phyloP scores from a whole-genome alignment of 2,888 invertebrate species.

The Acleris holmiana region DNA sequence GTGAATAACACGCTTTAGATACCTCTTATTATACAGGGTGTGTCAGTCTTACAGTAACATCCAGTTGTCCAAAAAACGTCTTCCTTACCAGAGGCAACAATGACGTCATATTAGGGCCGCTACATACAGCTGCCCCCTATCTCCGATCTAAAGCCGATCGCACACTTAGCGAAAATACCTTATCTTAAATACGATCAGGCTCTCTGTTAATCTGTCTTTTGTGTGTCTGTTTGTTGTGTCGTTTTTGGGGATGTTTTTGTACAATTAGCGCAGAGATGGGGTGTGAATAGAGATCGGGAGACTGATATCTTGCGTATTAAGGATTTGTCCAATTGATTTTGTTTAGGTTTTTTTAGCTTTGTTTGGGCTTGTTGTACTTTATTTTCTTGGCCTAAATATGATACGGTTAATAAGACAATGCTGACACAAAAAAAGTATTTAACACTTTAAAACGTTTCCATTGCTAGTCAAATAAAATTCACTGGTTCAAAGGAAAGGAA shows the following conservation, averaged over 20 bases:
- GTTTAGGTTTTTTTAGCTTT: constrained; percentile 41
- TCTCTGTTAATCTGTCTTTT: constrained; percentile 80
- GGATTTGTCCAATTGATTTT: constrained; percentile 59
- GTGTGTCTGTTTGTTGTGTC: constrained; percentile 73
- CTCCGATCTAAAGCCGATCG: constrained; percentile 74
- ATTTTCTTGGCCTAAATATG: constrained; percentile 16
- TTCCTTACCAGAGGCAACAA: constrained; percentile 47
- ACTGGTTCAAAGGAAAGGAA: too few relatives aligned
- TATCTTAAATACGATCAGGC: constrained; percentile 82
- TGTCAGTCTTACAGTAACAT: not conserved
- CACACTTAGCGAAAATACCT: constrained; percentile 80
- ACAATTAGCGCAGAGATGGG: constrained; percentile 75
- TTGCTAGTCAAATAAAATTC: too few relatives aligned
- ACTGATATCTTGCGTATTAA: constrained; percentile 48
- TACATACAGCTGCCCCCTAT: constrained; percentile 76
- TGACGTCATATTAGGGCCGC: constrained; percentile 59
- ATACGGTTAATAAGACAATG: too few relatives aligned
- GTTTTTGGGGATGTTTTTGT: constrained; percentile 72
- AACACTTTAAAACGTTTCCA: too few relatives aligned
- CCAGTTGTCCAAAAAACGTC: constrained; percentile 29
- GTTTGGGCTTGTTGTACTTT: constrained; percentile 14
- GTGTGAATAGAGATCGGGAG: constrained; percentile 63
- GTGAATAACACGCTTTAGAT: constrained; percentile 52
- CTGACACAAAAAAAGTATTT: too few relatives aligned
- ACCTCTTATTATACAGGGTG: not conserved